Evolutionary conservation across 2,888 invertebrate genomes (phyloP), one percentile per base, ranked within the genome.

Genomic region (Hirtodrosophila histrioides): DNA sequence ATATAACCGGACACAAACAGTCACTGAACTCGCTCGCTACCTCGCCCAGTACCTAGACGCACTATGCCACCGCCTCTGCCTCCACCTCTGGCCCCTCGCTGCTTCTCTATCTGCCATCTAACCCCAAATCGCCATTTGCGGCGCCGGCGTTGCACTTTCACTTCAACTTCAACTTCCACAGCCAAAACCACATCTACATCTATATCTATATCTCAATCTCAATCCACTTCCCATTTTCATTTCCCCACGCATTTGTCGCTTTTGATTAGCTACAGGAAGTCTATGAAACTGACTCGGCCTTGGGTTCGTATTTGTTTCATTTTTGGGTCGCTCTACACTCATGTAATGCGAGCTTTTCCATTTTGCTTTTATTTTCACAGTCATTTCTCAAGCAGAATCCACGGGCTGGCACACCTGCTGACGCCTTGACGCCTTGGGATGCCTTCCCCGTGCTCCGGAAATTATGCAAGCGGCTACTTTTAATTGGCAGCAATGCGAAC

Each of bases 401-500:
- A 44, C 37, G 27, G 4, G 27, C 27, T 5, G 5, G 3, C 27
- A 27, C 27, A 27, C 27, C 27, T 27, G 27, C 27, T 27, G 17
- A 17, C 2, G 17, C n/a, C n/a, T 27, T 27, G 27, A 27, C 51
- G 43, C 70, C 51, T 40, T 58, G 55, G 27, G 10, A 24, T 53
- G 40, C 51, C 41, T 33, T 50, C 6, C 23, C 37, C 17, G 36
- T 2, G 10, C 64, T 33, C 43, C 41, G 51, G 46, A 67, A 69
- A 79, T 82, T 86, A 86, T 83, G 86, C 77, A 82, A 82, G 69
- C 86, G 46, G 41, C 67, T 48, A 51, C 56, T 69, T 76, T 86
- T 83, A 85, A 82, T 82, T 85, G 79, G 79, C 69, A 63, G 62
- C 71, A 79, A 53, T 55, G 73, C 64, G 75, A 86, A 78, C 58